Conservation (phyloP, 2,113 vertebrate species). For the Sphyrna mokarran region DNA sequence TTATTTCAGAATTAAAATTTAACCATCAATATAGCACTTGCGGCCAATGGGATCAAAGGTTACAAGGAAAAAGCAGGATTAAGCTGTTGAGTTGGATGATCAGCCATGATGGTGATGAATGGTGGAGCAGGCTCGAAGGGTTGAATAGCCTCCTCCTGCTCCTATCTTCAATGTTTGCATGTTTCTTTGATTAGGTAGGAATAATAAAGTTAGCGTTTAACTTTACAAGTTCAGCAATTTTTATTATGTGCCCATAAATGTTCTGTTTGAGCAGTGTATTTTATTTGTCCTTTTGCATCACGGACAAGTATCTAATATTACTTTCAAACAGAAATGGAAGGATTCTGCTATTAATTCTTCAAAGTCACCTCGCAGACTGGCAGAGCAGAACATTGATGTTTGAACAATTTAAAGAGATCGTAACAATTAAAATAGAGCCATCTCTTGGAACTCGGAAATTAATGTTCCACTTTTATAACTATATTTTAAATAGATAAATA, state of each 20-base stretch:
- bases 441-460: neutral
- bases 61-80: too few species aligned
- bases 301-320: neutral
- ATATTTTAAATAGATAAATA: neutral
- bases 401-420: neutral
- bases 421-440: neutral
- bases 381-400: neutral
- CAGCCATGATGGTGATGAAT: too few species aligned
- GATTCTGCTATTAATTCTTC: neutral
- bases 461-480: neutral
- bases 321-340: neutral
- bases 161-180: too few species aligned
- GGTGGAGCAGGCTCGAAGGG: too few species aligned
- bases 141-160: too few species aligned
- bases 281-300: neutral
- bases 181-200: neutral
- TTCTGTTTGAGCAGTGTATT: neutral
- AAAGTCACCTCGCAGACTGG: neutral
- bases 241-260: neutral
- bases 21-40: too few species aligned
- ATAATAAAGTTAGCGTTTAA: neutral
- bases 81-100: too few species aligned
- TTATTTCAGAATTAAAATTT: too few species aligned
- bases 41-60: too few species aligned
- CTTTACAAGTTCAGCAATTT: neutral